A percentile compares a stretch with the other conserved stretches of the same genome.
phyloP scores from a whole-genome alignment of 2,888 invertebrate species.

The Quadroppia sp. region DNA sequence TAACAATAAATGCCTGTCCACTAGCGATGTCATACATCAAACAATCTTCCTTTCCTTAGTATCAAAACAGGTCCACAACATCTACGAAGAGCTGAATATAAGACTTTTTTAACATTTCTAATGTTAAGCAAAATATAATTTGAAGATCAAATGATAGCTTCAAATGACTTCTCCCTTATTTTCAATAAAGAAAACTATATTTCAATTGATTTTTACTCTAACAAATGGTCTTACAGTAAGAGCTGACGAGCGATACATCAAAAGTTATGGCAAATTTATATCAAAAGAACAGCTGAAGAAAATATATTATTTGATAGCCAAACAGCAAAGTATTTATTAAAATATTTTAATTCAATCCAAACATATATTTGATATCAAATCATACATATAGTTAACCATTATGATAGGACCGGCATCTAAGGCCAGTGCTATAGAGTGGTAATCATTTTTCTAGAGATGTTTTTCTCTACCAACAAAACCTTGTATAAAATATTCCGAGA shows the following conservation, averaged over 20 bases:
- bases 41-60: too few species aligned
- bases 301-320: background rate
- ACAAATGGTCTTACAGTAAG: background rate
- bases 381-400: background rate
- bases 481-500: background rate
- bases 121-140: background rate
- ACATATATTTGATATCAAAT: background rate
- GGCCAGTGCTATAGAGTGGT: background rate
- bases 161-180: background rate
- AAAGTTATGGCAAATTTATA: slow-evolving; percentile 21
- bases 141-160: background rate
- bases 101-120: too few species aligned
- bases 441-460: background rate
- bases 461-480: background rate
- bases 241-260: slow-evolving; percentile 5
- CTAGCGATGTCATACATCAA: too few species aligned
- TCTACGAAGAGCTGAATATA: too few species aligned
- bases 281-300: slow-evolving; percentile 19
- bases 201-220: background rate
- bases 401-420: background rate
- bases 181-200: background rate
- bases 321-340: background rate
- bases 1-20: too few species aligned
- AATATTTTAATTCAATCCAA: slow-evolving; percentile 5
- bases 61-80: too few species aligned